Percentiles rank a stretch among this genome's conserved stretches.
These are phyloP conservation scores for Reinhardtius hippoglossoides DNA, from an alignment of 2,113 vertebrate genomes.

Conservation along the genomic window DNA sequence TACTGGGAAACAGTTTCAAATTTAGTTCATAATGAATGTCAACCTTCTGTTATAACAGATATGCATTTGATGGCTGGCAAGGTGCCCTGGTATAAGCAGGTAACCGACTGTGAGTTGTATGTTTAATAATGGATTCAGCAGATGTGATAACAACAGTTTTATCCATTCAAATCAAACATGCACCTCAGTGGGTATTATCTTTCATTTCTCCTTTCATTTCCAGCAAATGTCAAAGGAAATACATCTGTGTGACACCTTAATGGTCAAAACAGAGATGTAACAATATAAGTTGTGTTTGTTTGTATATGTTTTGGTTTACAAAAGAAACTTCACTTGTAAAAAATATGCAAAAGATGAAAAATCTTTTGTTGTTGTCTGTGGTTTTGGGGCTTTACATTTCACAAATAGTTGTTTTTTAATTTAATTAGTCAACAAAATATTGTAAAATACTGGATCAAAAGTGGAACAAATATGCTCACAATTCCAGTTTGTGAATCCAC, in stretches of 20 bases:
- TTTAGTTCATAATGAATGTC: neutral
- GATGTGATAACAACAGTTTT: neutral
- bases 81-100: constrained; percentile 54
- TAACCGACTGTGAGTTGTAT: constrained; percentile 43
- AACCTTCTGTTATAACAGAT: constrained; percentile 28
- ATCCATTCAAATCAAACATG: constrained; percentile 62
- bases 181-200: constrained; percentile 35
- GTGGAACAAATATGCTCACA: neutral
- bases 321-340: constrained; percentile 27
- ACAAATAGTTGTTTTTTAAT: constrained; percentile 12
- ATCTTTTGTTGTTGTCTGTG: constrained; percentile 10
- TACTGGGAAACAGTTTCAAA: neutral
- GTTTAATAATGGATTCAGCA: constrained; percentile 55
- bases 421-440: neutral
- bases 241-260: constrained; percentile 12
- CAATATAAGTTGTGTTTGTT: neutral
- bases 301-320: constrained; percentile 41
- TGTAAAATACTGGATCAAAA: neutral
- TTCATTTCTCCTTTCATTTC: constrained; percentile 51
- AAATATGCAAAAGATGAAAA: constrained; percentile 43
- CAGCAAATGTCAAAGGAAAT: constrained; percentile 53
- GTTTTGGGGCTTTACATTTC: constrained; percentile 54
- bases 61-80: constrained; percentile 18
- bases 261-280: constrained; percentile 29
- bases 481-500: neutral